Base-by-base conservation (phyloP, 2,888 invertebrate genomes). In the Uloborus plumipes region DNA sequence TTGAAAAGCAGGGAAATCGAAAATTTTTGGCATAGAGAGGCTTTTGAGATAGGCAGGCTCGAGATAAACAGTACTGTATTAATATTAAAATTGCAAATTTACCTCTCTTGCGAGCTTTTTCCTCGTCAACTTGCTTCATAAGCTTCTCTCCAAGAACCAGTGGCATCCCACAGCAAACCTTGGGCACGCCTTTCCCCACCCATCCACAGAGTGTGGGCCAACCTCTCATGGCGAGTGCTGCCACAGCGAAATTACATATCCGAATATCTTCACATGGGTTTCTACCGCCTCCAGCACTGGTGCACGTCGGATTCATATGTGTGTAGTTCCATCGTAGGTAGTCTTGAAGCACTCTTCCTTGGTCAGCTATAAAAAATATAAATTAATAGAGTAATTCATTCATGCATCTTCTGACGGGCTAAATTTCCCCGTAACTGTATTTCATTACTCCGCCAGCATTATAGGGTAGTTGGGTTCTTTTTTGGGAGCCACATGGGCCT, bases 171-270 rank as follows among this genome's bases (percentile, higher is more conserved):
- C 81, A 81, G 58, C 81, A 81, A 3, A 81, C 81, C 69, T 74
- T 81, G 14, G 74, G 74, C 1, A 75, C 64, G 1, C 53, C 51
- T 16, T 64, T 64, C 15, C 47, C 70, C 15, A 81, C 81, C 74
- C 74, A 81, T 4, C 81, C 81, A 13, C 81, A 81, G 2, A 81
- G 31, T 3, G 81, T 75, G 2, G 81, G 81, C 75, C 75, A 75
- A 9, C 81, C 81, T 9, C 75, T 75, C 47, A 81, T 51, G 2
- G 53, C 72, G 2, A 75, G 39, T 6, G 75, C 64, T 7, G 75
- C 74, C 0, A 18, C 55, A 11, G 81, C 74, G 51, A 81, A 81
- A 22, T 55, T 39, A 55, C 81, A 81, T n/a, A 69, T 59, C 26
- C 80, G 47, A 9, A 80, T 64, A 18, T 80, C 80, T 16, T 1